Conservation (phyloP, 2,888 invertebrate species). For the Stenodera caucasica region DNA sequence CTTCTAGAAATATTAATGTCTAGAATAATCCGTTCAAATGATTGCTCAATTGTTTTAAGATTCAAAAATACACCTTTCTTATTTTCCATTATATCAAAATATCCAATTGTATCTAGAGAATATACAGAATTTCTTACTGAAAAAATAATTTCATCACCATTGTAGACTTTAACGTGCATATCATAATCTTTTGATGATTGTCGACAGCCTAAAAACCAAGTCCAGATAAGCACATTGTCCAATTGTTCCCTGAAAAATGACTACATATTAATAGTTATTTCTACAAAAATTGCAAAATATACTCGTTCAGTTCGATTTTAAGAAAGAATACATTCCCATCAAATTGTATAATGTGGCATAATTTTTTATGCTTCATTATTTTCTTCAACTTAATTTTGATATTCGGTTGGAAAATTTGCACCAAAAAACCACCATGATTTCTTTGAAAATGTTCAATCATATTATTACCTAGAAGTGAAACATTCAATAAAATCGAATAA, state of each 20-base stretch:
- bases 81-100: conserved; percentile 41
- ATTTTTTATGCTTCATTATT: conserved; percentile 36
- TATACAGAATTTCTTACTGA: conserved; percentile 43
- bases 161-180: conserved; percentile 40
- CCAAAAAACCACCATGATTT: conserved; percentile 48
- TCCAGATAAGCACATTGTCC: conserved; percentile 41
- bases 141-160: conserved; percentile 37
- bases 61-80: conserved; percentile 46
- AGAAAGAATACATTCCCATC: conserved; percentile 47
- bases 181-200: conserved; percentile 42
- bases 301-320: conserved; percentile 32
- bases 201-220: conserved; percentile 45
- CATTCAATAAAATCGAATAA: neutral
- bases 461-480: conserved; percentile 35
- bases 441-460: conserved; percentile 49
- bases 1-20: conserved; percentile 20
- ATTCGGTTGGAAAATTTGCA: conserved; percentile 50
- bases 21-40: conserved; percentile 16
- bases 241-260: conserved; percentile 10
- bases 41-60: conserved; percentile 32
- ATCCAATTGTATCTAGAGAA: conserved; percentile 41
- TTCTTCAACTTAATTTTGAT: conserved; percentile 41
- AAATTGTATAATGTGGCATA: conserved; percentile 41
- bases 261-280: neutral
- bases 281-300: conserved; percentile 6